phyloP scores from a whole-genome alignment of 2,797 vertebrate species.

The Kryptopterus vitreolus region DNA sequence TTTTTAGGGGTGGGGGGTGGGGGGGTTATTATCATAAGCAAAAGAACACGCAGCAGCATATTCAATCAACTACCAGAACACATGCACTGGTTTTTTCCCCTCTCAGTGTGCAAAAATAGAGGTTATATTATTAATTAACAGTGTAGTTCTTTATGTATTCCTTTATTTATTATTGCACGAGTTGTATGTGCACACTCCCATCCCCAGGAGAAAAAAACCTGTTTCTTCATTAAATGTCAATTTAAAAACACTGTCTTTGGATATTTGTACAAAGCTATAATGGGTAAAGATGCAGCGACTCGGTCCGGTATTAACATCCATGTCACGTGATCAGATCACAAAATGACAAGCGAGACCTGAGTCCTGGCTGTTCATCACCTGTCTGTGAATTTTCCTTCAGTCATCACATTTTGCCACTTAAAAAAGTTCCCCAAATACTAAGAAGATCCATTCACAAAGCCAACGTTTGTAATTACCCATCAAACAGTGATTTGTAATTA shows the following conservation, averaged over 20 bases:
- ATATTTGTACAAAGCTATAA: neutral
- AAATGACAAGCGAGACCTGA: neutral
- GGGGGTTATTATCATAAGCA: constrained; percentile 31
- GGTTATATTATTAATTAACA: neutral
- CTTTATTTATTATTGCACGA: neutral
- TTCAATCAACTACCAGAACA: constrained; percentile 10
- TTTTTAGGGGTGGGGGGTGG: too few relatives aligned
- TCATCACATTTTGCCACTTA: neutral
- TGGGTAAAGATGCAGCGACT: neutral
- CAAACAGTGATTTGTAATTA: neutral
- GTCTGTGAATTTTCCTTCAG: neutral
- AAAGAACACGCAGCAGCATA: constrained; percentile 4
- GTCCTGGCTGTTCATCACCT: too few relatives aligned
- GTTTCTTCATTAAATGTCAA: neutral
- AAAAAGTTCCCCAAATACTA: neutral
- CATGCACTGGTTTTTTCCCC: neutral
- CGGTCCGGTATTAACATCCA: neutral
- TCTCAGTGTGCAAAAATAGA: neutral
- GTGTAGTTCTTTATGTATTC: neutral
- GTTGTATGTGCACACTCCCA: too few relatives aligned
- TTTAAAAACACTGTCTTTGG: neutral
- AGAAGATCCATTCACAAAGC: neutral
- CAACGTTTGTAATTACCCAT: neutral
- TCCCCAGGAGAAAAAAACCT: neutral
- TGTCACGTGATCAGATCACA: neutral